Conservation (phyloP, 1,140 invertebrate genomes). For the Solenopsis invicta region DNA sequence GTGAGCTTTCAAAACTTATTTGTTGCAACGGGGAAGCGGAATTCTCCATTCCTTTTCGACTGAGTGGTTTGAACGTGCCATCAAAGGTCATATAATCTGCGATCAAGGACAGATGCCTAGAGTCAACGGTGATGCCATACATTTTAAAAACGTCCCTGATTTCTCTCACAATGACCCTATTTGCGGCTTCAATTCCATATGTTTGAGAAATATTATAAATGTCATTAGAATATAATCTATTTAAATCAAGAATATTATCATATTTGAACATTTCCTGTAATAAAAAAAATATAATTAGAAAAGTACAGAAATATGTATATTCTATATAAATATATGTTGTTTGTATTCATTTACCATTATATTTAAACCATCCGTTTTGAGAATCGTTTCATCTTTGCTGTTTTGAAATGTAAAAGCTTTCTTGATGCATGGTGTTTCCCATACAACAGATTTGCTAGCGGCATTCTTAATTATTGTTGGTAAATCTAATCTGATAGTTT, state of each 20-base stretch:
- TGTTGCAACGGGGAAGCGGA: constrained; percentile 97
- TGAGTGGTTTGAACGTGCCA: constrained; percentile 96
- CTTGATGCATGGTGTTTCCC: constrained; percentile 94
- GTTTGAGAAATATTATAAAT: constrained; percentile 95
- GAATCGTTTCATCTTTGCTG: constrained; percentile 87
- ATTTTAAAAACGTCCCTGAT: constrained; percentile 97
- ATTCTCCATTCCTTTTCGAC: constrained; percentile 95
- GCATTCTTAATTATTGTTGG: constrained; percentile 92
- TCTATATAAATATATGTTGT: background rate
- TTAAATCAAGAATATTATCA: constrained; percentile 93
- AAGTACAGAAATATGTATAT: constrained; percentile 8
- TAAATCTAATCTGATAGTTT: constrained; percentile 91
- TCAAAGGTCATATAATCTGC: constrained; percentile 99
- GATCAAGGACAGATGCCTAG: constrained; percentile 96
- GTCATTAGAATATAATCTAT: constrained; percentile 97
- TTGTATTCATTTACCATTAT: constrained; percentile 89
- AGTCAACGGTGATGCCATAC: constrained; percentile 98
- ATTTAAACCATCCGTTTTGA: constrained; percentile 98
- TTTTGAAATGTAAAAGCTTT: constrained; percentile 93
- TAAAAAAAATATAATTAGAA: constrained; percentile 51
- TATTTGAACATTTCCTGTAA: constrained; percentile 94
- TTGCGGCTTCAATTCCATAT: constrained; percentile 99
- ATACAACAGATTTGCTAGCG: constrained; percentile 92
- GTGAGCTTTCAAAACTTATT: constrained; percentile 98
- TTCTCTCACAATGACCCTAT: constrained; percentile 95